These are phyloP conservation scores for Bradypodion ventrale DNA, from an alignment of 2,797 vertebrate genomes.

Conservation along the genomic window DNA sequence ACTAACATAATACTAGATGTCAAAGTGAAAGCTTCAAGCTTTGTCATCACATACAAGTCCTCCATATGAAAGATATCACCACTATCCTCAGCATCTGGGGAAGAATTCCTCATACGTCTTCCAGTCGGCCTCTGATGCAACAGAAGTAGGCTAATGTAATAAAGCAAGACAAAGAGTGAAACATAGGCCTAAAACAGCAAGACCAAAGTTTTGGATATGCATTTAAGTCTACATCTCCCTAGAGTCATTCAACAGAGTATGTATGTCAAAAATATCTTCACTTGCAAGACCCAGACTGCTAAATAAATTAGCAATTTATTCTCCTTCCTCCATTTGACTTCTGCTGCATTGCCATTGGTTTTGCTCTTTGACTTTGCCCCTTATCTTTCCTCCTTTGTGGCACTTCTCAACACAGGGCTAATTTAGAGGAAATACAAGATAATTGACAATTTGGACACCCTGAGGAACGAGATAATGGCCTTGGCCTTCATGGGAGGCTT, in stretches of 20 bases:
- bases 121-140: background rate
- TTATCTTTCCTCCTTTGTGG: slow-evolving; percentile 1
- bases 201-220: background rate
- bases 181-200: background rate
- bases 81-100: no score
- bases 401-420: background rate
- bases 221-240: slow-evolving; percentile 1
- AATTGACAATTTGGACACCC: slow-evolving; percentile 30
- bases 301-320: slow-evolving; percentile 41
- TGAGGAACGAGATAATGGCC: slow-evolving; percentile 28
- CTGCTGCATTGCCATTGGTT: background rate
- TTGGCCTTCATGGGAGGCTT: slow-evolving; percentile 34
- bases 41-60: background rate
- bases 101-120: background rate
- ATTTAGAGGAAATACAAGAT: slow-evolving; percentile 32
- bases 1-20: background rate
- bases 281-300: slow-evolving; percentile 20
- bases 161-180: background rate
- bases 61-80: background rate
- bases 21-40: background rate
- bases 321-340: slow-evolving; percentile 9
- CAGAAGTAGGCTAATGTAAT: background rate
- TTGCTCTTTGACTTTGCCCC: slow-evolving; percentile 23
- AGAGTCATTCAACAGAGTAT: background rate
- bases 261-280: background rate